Conservation (phyloP, 2,113 vertebrate species). For the Entelurus aequoreus region DNA sequence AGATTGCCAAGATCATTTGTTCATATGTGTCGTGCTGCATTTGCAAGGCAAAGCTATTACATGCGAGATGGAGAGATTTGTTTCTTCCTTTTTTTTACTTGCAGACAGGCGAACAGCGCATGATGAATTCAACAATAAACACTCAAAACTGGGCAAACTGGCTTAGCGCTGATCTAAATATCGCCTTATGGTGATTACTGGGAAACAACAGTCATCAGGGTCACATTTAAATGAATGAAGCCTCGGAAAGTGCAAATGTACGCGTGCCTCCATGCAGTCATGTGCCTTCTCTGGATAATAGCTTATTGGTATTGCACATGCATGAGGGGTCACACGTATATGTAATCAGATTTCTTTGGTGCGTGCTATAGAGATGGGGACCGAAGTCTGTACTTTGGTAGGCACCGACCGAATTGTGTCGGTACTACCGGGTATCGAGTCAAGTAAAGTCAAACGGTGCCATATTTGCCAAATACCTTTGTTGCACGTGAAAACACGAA, state of each 20-base stretch:
- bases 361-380: too few relatives aligned
- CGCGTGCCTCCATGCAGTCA: too few relatives aligned
- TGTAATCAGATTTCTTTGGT: too few relatives aligned
- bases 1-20: conserved; percentile 44
- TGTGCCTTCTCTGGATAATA: too few relatives aligned
- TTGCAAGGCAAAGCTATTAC: conserved; percentile 52
- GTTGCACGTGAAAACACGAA: too few relatives aligned
- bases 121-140: conserved; percentile 75
- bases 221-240: conserved; percentile 13
- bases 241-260: not conserved
- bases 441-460: too few relatives aligned
- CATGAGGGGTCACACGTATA: too few relatives aligned
- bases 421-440: too few relatives aligned
- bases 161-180: conserved; percentile 50
- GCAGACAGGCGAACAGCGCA: conserved; percentile 51
- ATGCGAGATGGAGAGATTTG: conserved; percentile 54
- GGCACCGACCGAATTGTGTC: too few relatives aligned
- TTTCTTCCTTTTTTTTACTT: conserved; percentile 11
- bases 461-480: too few relatives aligned
- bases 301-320: too few relatives aligned
- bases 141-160: conserved; percentile 52
- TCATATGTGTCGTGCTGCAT: conserved; percentile 59
- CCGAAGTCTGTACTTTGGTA: too few relatives aligned
- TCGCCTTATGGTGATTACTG: conserved; percentile 33
- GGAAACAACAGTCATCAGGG: conserved; percentile 5